These are phyloP conservation scores for Melanaphis sacchari DNA, from an alignment of 1,140 invertebrate species.

Conservation along the genomic window DNA sequence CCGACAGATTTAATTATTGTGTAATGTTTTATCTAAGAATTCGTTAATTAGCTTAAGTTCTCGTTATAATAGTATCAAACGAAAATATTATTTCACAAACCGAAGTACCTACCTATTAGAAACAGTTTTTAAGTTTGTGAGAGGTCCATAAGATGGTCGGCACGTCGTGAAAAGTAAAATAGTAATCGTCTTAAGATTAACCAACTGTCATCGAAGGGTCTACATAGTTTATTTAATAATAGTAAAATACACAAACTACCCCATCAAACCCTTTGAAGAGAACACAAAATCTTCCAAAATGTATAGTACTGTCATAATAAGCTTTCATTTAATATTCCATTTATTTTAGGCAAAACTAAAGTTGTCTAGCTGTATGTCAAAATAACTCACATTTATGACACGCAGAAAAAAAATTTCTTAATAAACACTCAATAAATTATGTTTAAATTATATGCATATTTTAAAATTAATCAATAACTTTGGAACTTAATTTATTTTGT, in stretches of 20 bases:
- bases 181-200: neutral
- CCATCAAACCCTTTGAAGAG: neutral
- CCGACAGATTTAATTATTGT: neutral
- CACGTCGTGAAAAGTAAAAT: neutral
- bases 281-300: neutral
- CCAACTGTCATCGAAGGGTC: constrained; percentile 28
- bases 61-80: no score
- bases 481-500: neutral
- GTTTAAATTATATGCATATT: neutral
- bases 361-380: neutral
- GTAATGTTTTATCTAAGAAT: neutral
- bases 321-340: neutral
- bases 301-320: neutral
- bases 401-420: neutral
- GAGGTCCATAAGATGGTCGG: neutral
- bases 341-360: neutral
- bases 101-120: neutral
- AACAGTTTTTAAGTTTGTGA: neutral
- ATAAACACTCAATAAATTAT: neutral
- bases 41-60: neutral
- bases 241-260: neutral
- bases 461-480: neutral
- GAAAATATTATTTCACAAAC: neutral
- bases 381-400: neutral
- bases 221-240: neutral